Base-by-base conservation (phyloP, 2,797 vertebrate genomes). In the Gouania willdenowi region DNA sequence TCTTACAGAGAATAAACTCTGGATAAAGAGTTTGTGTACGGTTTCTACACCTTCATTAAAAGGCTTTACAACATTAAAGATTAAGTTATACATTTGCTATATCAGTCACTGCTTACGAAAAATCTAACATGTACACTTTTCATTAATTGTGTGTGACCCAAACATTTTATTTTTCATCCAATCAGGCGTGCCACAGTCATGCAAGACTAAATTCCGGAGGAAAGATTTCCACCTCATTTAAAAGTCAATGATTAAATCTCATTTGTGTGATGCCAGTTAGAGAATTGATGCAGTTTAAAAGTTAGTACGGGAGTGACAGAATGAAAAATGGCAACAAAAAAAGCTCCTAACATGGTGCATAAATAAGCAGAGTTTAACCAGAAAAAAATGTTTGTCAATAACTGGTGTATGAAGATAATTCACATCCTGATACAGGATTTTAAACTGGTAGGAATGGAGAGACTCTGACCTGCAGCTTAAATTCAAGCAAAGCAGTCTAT, bases 131-230 rank as follows among this genome's bases (percentile, higher is more conserved):
- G 5, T 46, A 10, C 29, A 6, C 20, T 45, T 71, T 50, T 56
- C 40, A 74, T 65, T 81, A 66, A 67, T 37, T 54, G 14, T 37
- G 9, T 30, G 18, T 27, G 13, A 48, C 11, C 22, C 12, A 17
- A 33, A 6, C 9, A n/a, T n/a, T n/a, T n/a, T n/a, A n/a, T n/a
- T n/a, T n/a, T 50, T 43, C 8, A 42, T 58, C 70, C 48, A 74
- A 57, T 68, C 54, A 62, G 49, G 31, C 49, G 8, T 66, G 43
- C 66, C 60, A 73, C 34, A 27, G 73, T 72, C 8, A 26, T 63
- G 20, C 32, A 25, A 23, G 22, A 41, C 35, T 14, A 4, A 56
- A 57, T 71, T 40, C 32, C 26, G 35, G 7, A 58, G 31, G 30
- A 61, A 9, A 27, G 5, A 25, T 47, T 37, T 28, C 8, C 31